Evolutionary conservation across 2,797 vertebrate species (phyloP), one percentile per base, ranked within the genome.

Genomic region (Erethizon dorsatum): DNA sequence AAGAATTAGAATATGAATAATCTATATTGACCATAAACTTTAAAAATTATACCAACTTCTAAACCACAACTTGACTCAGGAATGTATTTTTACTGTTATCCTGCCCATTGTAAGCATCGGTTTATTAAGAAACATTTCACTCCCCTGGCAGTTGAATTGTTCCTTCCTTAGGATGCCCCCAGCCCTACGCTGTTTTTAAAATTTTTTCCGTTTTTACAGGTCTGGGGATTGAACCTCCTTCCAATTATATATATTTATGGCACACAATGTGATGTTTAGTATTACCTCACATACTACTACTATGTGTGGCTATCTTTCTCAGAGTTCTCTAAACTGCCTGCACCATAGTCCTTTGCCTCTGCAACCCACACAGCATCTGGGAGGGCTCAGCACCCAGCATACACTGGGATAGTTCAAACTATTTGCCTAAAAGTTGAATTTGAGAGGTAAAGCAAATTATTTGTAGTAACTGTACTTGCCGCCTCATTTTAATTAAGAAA

Each of bases 1-100:
- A 88, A 82, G n/a, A 91, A 90, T 54, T 83, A 95, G 45, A 94
- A 78, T 63, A 95, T 28, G 3, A 67, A 59, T 87, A 92, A 95
- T 50, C 37, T 65, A 31, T 18, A 88, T 71, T 87, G 88, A 92
- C 9, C 4, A 56, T 73, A 94, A 83, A 3, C 11, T 89, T 87
- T 26, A 83, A 95, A 94, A 89, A 83, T 24, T 26, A 71, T 33
- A 15, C 6, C 18, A 78, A 47, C 31, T 67, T 92, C 82, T 92
- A 90, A 85, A 73, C 50, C 26, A 2, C 22, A 77, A 63, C 18
- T 50, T 41, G 18, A 67, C 18, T 88, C n/a, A 71, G 67, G 47
- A 94, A 61, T 52, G 1, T 26, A 18, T 56, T 78, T 89, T 37
- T 82, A 65, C 45, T 45, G 31, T 28, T 12, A 50, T 11, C 28